Evolutionary conservation across 37 sponge, comb jelly and placozoan species (phyloP), one percentile per base, ranked within the genome.

Genomic region (Lycopodina hypogea): DNA sequence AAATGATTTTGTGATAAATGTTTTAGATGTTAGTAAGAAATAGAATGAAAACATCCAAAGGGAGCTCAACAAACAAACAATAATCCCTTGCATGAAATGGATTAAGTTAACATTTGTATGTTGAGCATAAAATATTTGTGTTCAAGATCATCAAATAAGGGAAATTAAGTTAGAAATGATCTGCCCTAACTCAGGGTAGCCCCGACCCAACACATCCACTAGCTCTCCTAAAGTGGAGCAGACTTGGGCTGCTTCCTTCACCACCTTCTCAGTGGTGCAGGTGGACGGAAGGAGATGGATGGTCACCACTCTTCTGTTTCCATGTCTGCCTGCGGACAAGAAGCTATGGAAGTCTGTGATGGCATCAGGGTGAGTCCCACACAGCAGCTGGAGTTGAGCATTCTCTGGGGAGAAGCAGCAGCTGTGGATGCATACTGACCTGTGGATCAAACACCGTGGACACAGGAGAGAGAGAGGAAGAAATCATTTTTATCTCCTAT

Each of bases 331-430:
- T 12, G 76, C 92, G 59, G 88, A 87, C 66, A 77, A 87, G 78
- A 92, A 92, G 11, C 63, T 66, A 66, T 78, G 76, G 21, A 92
- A 24, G 1, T 64, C 50, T 29, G 32, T 24, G 28, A 45, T 21
- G n/a, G 1, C 30, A 32, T 3, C 4, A 14, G 59, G 21, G 30
- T 17, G 66, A 45, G 57, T 23, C 0, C 55, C 38, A 41, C 19
- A 63, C 22, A 35, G 15, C 15, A 87, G 71, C 34, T 92, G 88
- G 33, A 92, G 62, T 69, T 87, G 88, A 8, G 92, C 92, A 53
- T 92, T 92, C 60, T 92, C 92, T 1, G 92, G 92, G 40, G 88
- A 87, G 74, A 92, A 84, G 39, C 84, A 63, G 56, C 88, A 79
- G 53, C 51, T 58, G 35, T 92, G 92, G 23, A 92, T 81, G 52